Evolutionary conservation across 2,797 vertebrate genomes (phyloP).

Genomic region (Tamandua tetradactyla): DNA sequence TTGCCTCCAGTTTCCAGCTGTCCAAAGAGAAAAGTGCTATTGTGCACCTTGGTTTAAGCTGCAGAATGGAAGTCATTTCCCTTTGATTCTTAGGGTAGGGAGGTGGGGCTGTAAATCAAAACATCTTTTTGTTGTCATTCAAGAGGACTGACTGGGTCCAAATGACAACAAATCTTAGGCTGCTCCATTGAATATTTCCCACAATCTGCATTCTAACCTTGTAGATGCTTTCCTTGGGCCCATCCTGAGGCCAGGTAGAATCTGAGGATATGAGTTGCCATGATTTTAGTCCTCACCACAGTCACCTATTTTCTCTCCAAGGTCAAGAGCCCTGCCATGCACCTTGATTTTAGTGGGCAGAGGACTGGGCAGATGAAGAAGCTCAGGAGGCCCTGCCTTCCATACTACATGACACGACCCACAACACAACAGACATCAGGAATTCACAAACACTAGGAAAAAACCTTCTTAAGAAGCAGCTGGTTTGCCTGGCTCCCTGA

Average conservation of each 20-base stretch:
- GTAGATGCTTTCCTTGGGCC: neutral
- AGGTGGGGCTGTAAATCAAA: neutral
- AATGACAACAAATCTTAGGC: too few species aligned
- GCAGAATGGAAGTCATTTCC: neutral
- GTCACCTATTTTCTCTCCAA: neutral
- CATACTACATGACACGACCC: too few species aligned
- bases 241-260: too few species aligned
- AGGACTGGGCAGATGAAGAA: neutral
- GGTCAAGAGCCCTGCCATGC: neutral
- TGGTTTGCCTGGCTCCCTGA: neutral
- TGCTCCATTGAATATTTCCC: neutral
- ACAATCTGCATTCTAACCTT: rapidly evolving
- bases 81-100: neutral
- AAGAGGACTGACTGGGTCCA: neutral
- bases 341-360: neutral
- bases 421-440: neutral
- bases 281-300: neutral
- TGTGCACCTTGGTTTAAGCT: neutral
- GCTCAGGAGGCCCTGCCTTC: neutral
- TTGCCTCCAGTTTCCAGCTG: neutral
- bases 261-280: neutral
- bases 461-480: neutral
- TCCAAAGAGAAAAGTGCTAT: neutral
- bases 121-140: neutral
- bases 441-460: neutral